Base-by-base conservation (phyloP, 2,888 invertebrate genomes). In the Megastigmus dorsalis region DNA sequence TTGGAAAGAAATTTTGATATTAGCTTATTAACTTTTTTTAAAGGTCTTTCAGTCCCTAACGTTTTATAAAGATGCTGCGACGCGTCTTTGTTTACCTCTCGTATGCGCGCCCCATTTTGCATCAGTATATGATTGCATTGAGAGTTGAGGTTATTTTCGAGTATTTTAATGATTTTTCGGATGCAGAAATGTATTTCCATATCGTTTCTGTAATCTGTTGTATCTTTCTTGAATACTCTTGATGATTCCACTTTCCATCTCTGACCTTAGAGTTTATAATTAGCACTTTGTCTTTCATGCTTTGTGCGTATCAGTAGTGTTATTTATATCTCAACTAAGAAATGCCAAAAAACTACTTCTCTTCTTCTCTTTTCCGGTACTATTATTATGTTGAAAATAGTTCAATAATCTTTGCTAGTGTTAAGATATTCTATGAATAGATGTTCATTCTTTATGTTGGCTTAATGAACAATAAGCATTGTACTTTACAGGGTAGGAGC, bases 401-500 rank as follows among this genome's bases (percentile, higher is more conserved):
- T 23, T 48, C 43, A 68, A 55, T 38, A 63, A 60, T 45, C 55
- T 63, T 26, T 74, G 45, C 48, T 30, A n/a, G n/a, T 15, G 13
- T 10, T n/a, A n/a, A n/a, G 36, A 45, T 2, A 7, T 15, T 62
- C 18, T 55, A 33, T 10, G 18, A 60, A 48, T 55, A 55, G 20
- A 54, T 48, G n/a, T 57, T 62, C 20, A 20, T 57, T 45, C n/a
- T 15, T 2, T 15, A 59, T 6, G 6, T 15, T 23, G 1, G 5
- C 10, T 63, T 52, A 23, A 57, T 41, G 23, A 45, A 48, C 55
- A 38, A 7, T 6, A 28, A 45, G 41, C 52, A 48, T 26, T 70
- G 13, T 1, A 5, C 2, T 45, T 60, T 30, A 2, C 74, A 88
- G 87, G 88, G 88, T 86, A 83, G 85, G 83, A 81, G 86, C 85